A percentile compares a stretch with the other conserved stretches of the same genome.
Conservation (phyloP, 2,797 vertebrate genomes). For the Hippocampus kuda region DNA sequence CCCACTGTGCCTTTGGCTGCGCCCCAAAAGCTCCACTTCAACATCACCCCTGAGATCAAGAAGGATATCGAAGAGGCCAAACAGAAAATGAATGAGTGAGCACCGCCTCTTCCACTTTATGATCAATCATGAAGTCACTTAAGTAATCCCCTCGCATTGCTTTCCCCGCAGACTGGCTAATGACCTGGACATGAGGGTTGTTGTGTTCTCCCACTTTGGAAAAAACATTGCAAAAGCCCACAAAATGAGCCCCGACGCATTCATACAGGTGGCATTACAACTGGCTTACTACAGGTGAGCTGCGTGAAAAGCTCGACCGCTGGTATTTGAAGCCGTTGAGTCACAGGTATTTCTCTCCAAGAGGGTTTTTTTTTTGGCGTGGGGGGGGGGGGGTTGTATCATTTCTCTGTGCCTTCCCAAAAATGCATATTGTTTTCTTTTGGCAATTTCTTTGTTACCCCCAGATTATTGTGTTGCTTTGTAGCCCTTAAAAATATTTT, state of each 20-base stretch:
- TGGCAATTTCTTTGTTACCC: no score
- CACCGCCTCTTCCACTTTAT: not conserved
- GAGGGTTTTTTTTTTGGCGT: no score
- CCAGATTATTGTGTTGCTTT: no score
- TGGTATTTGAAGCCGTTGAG: not conserved
- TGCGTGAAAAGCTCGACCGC: not conserved
- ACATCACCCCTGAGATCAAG: slow-evolving; percentile 83
- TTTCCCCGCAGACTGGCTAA: slow-evolving; percentile 71
- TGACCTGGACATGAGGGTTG: slow-evolving; percentile 78
- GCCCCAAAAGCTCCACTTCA: slow-evolving; percentile 83
- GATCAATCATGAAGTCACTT: not conserved
- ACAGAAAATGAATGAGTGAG: slow-evolving; percentile 81
- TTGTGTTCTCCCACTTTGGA: slow-evolving; percentile 81
- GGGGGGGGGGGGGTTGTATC: not conserved
- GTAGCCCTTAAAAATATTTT: no score
- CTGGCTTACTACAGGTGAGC: slow-evolving; percentile 85
- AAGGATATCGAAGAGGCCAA: slow-evolving; percentile 83
- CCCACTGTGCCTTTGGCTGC: slow-evolving; percentile 68
- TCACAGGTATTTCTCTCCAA: not conserved
- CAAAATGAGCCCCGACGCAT: slow-evolving; percentile 89
- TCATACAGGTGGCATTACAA: slow-evolving; percentile 86
- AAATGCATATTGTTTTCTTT: not conserved
- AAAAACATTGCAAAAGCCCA: slow-evolving; percentile 81
- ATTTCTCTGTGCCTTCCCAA: not conserved
- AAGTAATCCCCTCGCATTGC: not conserved